Base-by-base conservation (phyloP, 2,888 invertebrate species). In the Eristalis arbustorum region DNA sequence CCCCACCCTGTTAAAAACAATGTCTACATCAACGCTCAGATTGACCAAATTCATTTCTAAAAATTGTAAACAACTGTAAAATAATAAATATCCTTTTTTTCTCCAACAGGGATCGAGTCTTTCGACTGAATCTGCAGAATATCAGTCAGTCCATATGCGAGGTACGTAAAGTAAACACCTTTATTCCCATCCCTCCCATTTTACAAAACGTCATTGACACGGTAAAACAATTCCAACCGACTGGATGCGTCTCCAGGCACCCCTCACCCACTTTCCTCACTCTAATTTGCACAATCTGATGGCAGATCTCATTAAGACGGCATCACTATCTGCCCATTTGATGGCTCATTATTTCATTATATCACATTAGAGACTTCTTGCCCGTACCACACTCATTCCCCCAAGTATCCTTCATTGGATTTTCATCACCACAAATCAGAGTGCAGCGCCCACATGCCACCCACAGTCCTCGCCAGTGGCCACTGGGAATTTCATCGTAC, bases 111-210 rank as follows among this genome's bases (percentile, higher is more conserved):
- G 95, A 95, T 93, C 94, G 95, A 90, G 94, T 95, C 90, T 95
- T 94, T 93, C 95, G 94, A 89, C 92, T 95, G 89, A 95, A 95
- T 91, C 94, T 95, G 93, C 93, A 94, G 90, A 95, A 95, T 92
- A 94, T 95, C 90, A 95, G 95, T 91, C 95, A 95, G 92, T 94
- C 95, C 82, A 94, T 95, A 91, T 95, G 95, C 90, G 95, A 95
- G 94, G 95, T 95, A 93, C 94, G 94, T 91, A 42, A 37, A n/a
- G 18, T 13, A 23, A 23, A 59, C n/a, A 13, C 4, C 10, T 23
- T n/a, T n/a, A n/a, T n/a, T 8, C 22, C 22, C 25, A 14, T 25
- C 25, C 23, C 5, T 5, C 1, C 59, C 25, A 25, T 37, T 37
- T 13, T 37, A 13, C 13, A 37, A 37, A 37, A 37, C 13, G 59